phyloP scores from a whole-genome alignment of 2,888 invertebrate genomes.

The Cosmorhoe ocellata region DNA sequence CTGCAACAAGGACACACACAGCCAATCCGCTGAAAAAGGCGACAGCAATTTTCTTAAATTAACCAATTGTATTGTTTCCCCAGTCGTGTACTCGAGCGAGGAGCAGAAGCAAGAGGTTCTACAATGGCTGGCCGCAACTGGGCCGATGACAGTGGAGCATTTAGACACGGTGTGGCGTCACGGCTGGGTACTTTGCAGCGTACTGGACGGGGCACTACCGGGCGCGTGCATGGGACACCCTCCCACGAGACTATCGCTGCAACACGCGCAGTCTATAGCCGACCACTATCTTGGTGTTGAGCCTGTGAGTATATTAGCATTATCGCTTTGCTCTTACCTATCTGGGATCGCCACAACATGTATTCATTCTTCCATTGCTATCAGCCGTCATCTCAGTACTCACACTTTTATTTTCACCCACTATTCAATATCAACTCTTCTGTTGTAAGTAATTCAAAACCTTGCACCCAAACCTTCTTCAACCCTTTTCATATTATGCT shows the following conservation, averaged over 20 bases:
- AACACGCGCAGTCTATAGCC: constrained; percentile 83
- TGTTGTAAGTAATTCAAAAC: too few relatives aligned
- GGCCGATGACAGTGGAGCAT: constrained; percentile 66
- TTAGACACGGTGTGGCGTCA: constrained; percentile 82
- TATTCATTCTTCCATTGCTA: too few relatives aligned
- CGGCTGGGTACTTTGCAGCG: constrained; percentile 83
- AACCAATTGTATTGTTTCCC: constrained; percentile 23
- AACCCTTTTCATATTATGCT: too few relatives aligned
- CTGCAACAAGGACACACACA: too few relatives aligned
- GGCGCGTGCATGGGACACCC: constrained; percentile 84
- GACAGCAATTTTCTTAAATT: background rate
- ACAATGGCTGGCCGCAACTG: constrained; percentile 70
- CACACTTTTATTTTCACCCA: too few relatives aligned
- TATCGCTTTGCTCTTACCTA: too few relatives aligned
- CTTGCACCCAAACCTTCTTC: too few relatives aligned
- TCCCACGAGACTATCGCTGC: constrained; percentile 66
- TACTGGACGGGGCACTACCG: constrained; percentile 82
- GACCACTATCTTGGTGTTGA: constrained; percentile 83
- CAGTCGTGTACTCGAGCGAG: constrained; percentile 74
- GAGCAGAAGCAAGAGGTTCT: constrained; percentile 68
- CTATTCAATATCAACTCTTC: too few relatives aligned
- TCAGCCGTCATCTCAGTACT: too few relatives aligned
- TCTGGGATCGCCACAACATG: too few relatives aligned
- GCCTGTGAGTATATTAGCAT: constrained; percentile 18
- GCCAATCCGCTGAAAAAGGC: too few relatives aligned